These are phyloP conservation scores for Poecile atricapillus DNA, from an alignment of 2,113 vertebrate species.

Conservation along the genomic window DNA sequence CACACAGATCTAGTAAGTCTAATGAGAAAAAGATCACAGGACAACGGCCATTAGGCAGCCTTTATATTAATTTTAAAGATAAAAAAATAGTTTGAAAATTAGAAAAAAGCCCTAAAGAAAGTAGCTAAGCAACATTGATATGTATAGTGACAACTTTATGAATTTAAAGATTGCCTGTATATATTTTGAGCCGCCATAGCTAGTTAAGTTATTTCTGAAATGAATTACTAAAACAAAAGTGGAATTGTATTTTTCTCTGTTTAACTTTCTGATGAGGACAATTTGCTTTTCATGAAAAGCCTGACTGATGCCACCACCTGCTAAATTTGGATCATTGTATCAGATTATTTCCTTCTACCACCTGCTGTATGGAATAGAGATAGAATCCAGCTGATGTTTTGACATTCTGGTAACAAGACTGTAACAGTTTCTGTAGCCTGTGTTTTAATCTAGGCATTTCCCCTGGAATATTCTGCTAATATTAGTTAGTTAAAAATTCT, in stretches of 20 bases:
- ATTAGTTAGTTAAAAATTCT: not conserved
- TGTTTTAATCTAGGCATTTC: not conserved
- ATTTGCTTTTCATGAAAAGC: not conserved
- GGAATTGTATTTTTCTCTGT: not conserved
- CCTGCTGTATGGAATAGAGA: not conserved
- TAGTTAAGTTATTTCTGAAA: not conserved
- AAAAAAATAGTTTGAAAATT: not conserved
- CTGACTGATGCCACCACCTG: slow-evolving; percentile 33
- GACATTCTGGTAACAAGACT: not conserved
- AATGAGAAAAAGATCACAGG: rapidly evolving
- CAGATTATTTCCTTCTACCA: slow-evolving; percentile 23
- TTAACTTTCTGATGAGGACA: not conserved
- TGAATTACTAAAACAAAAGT: not conserved
- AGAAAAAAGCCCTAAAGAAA: not conserved
- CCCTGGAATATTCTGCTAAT: not conserved
- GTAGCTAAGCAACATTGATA: not conserved
- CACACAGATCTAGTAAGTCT: not conserved
- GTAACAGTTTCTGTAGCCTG: not conserved
- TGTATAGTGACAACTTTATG: not conserved
- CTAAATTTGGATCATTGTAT: not conserved
- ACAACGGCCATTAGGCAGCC: not conserved
- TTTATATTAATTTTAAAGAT: not conserved
- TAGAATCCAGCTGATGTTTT: slow-evolving; percentile 10
- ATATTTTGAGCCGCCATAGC: not conserved
- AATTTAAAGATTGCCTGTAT: not conserved